Percentiles rank a stretch among this genome's conserved stretches.
Conservation (phyloP, 2,797 vertebrate species). For the Paratrypauchen microcephalus region DNA sequence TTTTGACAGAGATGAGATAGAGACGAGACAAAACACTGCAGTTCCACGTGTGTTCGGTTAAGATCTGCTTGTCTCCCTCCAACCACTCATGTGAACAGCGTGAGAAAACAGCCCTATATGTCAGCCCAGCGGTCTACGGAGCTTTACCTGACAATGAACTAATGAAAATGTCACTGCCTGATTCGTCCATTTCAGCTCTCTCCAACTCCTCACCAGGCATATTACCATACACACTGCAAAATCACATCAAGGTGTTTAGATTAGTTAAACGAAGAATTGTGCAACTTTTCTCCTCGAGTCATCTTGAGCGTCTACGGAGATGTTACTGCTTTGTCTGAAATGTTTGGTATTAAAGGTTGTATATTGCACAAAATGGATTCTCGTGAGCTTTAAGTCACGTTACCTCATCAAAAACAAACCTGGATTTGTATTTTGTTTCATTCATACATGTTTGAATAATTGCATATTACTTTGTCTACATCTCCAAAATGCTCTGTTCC, state of each 20-base stretch:
- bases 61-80: conserved; percentile 1
- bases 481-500: too few species aligned
- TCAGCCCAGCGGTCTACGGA: conserved; percentile 41
- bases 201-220: conserved; percentile 39
- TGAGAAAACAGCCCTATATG: conserved; percentile 38
- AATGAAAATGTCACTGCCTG: conserved; percentile 67
- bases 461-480: too few species aligned
- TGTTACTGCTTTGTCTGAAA: too few species aligned
- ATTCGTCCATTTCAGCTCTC: conserved; percentile 45
- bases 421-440: too few species aligned
- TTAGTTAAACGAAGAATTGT: too few species aligned
- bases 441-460: too few species aligned
- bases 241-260: not conserved
- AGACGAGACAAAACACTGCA: not conserved
- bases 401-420: too few species aligned
- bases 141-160: conserved; percentile 61
- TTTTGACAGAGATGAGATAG: not conserved
- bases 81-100: conserved; percentile 35
- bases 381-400: too few species aligned
- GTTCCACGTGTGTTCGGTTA: conserved; percentile 12
- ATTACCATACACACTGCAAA: conserved; percentile 45
- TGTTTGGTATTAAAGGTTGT: too few species aligned
- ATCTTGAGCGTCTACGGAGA: too few species aligned
- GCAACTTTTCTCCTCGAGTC: too few species aligned
- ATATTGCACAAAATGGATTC: too few species aligned